Base-by-base conservation (phyloP, 1,140 invertebrate genomes). In the Hestina assimilis region DNA sequence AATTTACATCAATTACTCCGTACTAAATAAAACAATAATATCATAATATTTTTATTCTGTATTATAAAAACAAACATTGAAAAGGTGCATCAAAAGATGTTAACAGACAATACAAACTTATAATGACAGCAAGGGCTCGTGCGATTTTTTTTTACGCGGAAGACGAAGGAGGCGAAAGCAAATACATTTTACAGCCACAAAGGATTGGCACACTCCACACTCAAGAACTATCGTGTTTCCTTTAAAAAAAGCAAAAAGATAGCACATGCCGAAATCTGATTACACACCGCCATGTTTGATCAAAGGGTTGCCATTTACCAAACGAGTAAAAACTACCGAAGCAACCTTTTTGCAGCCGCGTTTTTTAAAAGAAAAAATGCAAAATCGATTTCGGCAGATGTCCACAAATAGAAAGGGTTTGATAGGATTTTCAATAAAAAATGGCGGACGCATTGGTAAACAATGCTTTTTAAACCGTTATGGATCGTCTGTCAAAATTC, bases 231-330 rank as follows among this genome's bases (percentile, higher is more conserved):
- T 87, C 81, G 69, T 59, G 73, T 87, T 87, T 82, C 82, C 79
- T 80, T 21, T 65, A 74, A 73, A 70, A 75, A 73, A 70, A 70
- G 61, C 75, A 77, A 83, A 83, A 79, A 71, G 71, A 78, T 66
- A 83, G 76, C 82, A 85, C 81, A 87, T 87, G 84, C 71, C 81
- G 82, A 87, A 84, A 85, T 85, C 82, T 84, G 82, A 87, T 87
- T 85, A 83, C 74, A 59, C 66, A 65, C 70, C 33, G 33, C 33
- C 65, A 74, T 83, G 67, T 83, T 84, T 82, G 74, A 75, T 76
- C 59, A 87, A 87, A 85, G 84, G 84, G 82, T 87, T 85, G 70
- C 72, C 68, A 78, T 75, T 73, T 72, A 57, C 41, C 55, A 68
- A 48, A 57, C 51, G 47, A 14, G 72, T 65, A 83, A 84, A 84